A percentile compares a stretch with the other conserved stretches of the same genome.
Evolutionary conservation across 1,140 invertebrate species (phyloP).

Genomic region (Parasteatoda tepidariorum): DNA sequence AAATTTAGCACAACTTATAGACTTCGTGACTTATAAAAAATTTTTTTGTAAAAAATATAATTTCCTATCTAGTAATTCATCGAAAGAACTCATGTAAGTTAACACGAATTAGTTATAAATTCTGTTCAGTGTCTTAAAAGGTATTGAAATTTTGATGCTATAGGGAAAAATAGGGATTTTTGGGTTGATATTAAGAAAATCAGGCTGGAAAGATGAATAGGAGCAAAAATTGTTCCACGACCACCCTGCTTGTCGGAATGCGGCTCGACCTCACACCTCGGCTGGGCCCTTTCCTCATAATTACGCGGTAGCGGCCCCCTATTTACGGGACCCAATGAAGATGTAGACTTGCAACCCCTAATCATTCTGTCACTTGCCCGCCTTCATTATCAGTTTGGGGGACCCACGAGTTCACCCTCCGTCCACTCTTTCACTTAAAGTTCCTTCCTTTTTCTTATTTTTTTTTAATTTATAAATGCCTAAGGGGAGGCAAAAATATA

Average conservation of each 20-base stretch:
- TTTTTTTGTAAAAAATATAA: too few relatives aligned
- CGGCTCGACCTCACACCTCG: slow-evolving; percentile 54
- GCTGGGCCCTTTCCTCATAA: slow-evolving; percentile 41
- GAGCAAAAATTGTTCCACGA: slow-evolving; percentile 21
- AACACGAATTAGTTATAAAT: too few relatives aligned
- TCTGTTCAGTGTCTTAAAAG: too few relatives aligned
- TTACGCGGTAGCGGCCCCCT: slow-evolving; percentile 55
- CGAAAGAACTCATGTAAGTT: too few relatives aligned
- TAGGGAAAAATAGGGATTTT: neutral
- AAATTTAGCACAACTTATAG: too few relatives aligned
- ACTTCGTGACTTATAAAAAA: too few relatives aligned
- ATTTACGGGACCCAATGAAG: slow-evolving; percentile 55
- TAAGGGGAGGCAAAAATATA: neutral
- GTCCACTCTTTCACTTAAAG: slow-evolving; percentile 28
- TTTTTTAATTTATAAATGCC: neutral
- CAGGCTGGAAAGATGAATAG: neutral
- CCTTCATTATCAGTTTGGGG: slow-evolving; percentile 18
- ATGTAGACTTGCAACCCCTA: slow-evolving; percentile 46
- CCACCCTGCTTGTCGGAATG: slow-evolving; percentile 55
- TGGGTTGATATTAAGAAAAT: neutral
- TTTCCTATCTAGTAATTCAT: too few relatives aligned
- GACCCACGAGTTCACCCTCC: neutral
- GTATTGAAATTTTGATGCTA: too few relatives aligned
- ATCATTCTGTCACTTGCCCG: slow-evolving; percentile 53
- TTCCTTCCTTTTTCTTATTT: neutral